These are phyloP conservation scores for Peromyscus aztecus DNA, from an alignment of 2,797 vertebrate species.

Conservation along the genomic window DNA sequence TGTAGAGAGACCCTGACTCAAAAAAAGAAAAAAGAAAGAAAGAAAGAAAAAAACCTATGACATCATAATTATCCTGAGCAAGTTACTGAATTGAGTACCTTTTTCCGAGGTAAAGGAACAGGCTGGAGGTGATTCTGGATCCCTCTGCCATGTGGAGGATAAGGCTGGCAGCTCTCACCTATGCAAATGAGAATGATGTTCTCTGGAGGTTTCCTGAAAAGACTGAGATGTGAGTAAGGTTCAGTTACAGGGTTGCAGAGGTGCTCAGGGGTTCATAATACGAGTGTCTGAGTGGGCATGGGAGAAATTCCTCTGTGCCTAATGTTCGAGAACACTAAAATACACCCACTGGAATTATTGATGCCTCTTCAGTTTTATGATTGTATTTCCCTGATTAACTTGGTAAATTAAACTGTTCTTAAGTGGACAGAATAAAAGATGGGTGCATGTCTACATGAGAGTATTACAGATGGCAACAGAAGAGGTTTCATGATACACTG, in stretches of 20 bases:
- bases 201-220: conserved; percentile 42
- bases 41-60: background rate
- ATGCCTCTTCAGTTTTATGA: conserved; percentile 57
- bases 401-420: conserved; percentile 67
- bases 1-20: background rate
- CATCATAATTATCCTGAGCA: background rate
- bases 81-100: conserved; percentile 33
- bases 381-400: conserved; percentile 71
- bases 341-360: conserved; percentile 57
- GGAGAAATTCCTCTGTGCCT: conserved; percentile 30
- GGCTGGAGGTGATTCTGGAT: background rate
- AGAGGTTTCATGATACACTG: background rate
- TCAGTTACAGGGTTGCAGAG: conserved; percentile 28
- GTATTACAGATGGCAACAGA: conserved; percentile 24
- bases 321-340: conserved; percentile 67
- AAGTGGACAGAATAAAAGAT: conserved; percentile 63
- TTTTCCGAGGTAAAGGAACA: conserved; percentile 19
- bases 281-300: conserved; percentile 34
- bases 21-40: background rate
- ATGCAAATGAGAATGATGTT: conserved; percentile 59
- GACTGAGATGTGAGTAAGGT: conserved; percentile 23
- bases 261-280: background rate
- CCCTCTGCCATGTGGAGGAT: background rate
- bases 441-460: conserved; percentile 26
- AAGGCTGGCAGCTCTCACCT: conserved; percentile 18